Evolutionary conservation across 2,797 vertebrate genomes (phyloP).

Genomic region (Sciurus carolinensis): DNA sequence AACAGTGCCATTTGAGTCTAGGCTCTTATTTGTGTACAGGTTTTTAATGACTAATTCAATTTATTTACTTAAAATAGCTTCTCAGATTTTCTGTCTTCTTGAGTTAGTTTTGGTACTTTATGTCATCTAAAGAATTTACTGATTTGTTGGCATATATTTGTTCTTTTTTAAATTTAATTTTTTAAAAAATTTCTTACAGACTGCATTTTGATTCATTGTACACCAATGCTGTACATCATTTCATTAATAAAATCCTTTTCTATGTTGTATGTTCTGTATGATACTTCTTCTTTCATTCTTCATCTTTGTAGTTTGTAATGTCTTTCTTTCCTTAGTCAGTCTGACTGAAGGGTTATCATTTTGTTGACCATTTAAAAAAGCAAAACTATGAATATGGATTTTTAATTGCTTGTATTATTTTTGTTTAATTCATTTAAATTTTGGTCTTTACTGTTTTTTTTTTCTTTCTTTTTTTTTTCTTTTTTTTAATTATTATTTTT

Average conservation of each 20-base stretch:
- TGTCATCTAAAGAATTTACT: background rate
- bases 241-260: background rate
- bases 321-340: background rate
- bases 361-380: background rate
- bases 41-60: background rate
- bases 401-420: background rate
- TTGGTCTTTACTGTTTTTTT: background rate
- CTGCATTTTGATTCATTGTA: too few relatives aligned
- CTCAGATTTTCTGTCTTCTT: background rate
- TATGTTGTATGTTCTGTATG: background rate
- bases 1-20: background rate
- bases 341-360: background rate
- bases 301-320: background rate
- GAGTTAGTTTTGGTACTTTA: background rate
- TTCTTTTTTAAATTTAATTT: too few relatives aligned
- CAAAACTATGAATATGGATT: background rate
- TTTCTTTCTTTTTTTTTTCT: background rate
- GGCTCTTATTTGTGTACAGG: background rate
- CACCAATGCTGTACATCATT: too few relatives aligned
- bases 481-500: too few relatives aligned
- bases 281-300: background rate
- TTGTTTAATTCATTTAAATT: background rate
- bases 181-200: too few relatives aligned
- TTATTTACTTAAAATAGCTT: slow-evolving; percentile 3
- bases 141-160: too few relatives aligned